Conservation (phyloP, 2,797 vertebrate species). For the Linurgus olivaceus region DNA sequence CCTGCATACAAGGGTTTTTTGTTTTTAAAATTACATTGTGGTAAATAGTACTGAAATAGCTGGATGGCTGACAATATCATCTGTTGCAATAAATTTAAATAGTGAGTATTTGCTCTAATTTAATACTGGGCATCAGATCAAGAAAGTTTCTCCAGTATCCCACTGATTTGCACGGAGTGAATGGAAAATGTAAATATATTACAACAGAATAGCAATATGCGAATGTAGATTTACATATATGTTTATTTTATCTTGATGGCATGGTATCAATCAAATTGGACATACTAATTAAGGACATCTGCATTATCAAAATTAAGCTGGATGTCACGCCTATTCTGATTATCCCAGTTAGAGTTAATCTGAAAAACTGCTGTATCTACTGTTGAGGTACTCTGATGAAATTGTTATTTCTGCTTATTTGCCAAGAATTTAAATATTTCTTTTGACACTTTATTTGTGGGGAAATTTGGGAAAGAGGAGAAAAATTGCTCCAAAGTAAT, state of each 20-base stretch:
- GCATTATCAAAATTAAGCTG: background rate
- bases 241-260: background rate
- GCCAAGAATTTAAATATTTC: background rate
- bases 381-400: background rate
- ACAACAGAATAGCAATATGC: background rate
- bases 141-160: slow-evolving; percentile 17
- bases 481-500: background rate
- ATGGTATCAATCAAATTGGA: background rate
- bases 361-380: background rate
- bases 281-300: background rate
- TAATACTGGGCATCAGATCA: slow-evolving; percentile 42
- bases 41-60: slow-evolving; percentile 61
- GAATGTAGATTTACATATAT: background rate
- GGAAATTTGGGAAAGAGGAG: background rate
- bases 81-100: slow-evolving; percentile 59
- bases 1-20: background rate
- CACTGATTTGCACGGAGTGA: background rate
- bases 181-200: slow-evolving; percentile 22
- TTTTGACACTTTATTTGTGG: background rate
- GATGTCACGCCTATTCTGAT: background rate
- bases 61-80: slow-evolving; percentile 41
- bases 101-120: slow-evolving; percentile 46
- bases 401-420: background rate
- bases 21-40: slow-evolving; percentile 53
- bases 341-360: background rate